Conservation (phyloP, 2,888 invertebrate genomes). For the Dorcus hopei region DNA sequence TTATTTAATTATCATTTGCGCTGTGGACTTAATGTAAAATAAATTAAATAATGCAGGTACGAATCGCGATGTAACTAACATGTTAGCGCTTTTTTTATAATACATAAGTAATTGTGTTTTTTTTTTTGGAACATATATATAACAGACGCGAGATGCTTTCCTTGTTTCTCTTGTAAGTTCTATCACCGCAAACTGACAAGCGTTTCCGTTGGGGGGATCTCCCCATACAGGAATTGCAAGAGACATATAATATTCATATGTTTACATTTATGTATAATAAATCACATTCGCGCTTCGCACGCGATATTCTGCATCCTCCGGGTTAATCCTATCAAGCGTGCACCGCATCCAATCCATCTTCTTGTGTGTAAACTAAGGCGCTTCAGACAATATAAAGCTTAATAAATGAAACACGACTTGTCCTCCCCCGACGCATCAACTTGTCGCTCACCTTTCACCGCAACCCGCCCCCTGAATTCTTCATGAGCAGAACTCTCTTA, state of each 20-base stretch:
- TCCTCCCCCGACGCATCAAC: slow-evolving; percentile 19
- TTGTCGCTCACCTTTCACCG: slow-evolving; percentile 22
- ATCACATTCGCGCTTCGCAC: not conserved
- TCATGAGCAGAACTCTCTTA: slow-evolving; percentile 23
- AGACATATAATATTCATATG: not conserved
- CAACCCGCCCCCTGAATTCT: slow-evolving; percentile 23
- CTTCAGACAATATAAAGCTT: slow-evolving; percentile 26
- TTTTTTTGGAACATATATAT: no score
- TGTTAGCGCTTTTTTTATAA: no score
- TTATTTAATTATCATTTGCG: no score
- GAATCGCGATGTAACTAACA: no score
- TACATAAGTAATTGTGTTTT: no score
- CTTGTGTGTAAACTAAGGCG: slow-evolving; percentile 9
- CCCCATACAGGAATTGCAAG: no score
- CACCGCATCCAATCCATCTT: slow-evolving; percentile 8
- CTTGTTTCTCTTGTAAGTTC: no score
- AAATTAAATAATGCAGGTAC: no score
- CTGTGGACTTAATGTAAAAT: no score
- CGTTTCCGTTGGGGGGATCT: no score
- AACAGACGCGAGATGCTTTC: no score
- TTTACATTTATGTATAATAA: not conserved
- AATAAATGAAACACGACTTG: slow-evolving; percentile 25
- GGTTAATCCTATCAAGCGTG: slow-evolving; percentile 5
- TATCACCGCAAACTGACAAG: no score
- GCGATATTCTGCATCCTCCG: not conserved